phyloP scores from a whole-genome alignment of 2,888 invertebrate species.

The Phengaris alcon region DNA sequence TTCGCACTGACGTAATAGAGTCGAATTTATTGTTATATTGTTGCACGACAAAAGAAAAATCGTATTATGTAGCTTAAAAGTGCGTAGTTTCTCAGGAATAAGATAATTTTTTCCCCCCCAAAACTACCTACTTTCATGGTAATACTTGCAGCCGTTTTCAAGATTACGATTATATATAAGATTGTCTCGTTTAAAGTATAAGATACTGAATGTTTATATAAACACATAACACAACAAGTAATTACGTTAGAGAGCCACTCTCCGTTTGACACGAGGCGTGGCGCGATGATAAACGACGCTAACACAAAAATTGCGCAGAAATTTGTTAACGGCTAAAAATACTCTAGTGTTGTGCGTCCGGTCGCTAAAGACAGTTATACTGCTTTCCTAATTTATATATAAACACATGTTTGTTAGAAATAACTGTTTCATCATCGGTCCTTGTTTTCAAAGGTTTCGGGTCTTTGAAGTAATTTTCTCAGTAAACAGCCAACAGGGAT shows the following conservation, averaged over 20 bases:
- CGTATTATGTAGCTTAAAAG: too few relatives aligned
- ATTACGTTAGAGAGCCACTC: neutral
- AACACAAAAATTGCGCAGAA: conserved; percentile 14
- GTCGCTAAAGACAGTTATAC: conserved; percentile 18
- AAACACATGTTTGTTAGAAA: conserved; percentile 7
- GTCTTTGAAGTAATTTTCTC: neutral
- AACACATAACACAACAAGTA: neutral
- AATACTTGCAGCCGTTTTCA: too few relatives aligned
- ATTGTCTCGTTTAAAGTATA: neutral
- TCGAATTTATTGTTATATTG: too few relatives aligned
- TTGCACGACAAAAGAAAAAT: too few relatives aligned
- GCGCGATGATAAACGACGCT: conserved; percentile 14
- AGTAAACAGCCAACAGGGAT: neutral
- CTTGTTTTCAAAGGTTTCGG: neutral
- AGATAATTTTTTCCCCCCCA: too few relatives aligned
- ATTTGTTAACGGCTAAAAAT: conserved; percentile 25
- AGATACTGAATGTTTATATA: neutral
- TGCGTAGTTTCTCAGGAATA: too few relatives aligned
- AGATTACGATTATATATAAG: too few relatives aligned
- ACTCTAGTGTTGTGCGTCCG: conserved; percentile 16
- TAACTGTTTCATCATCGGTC: conserved; percentile 7
- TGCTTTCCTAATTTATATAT: conserved; percentile 16
- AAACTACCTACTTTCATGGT: too few relatives aligned
- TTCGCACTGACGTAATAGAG: too few relatives aligned
- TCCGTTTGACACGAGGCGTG: conserved; percentile 15